Evolutionary conservation across 1,140 invertebrate species (phyloP).

Genomic region (Eulimnadia texana): DNA sequence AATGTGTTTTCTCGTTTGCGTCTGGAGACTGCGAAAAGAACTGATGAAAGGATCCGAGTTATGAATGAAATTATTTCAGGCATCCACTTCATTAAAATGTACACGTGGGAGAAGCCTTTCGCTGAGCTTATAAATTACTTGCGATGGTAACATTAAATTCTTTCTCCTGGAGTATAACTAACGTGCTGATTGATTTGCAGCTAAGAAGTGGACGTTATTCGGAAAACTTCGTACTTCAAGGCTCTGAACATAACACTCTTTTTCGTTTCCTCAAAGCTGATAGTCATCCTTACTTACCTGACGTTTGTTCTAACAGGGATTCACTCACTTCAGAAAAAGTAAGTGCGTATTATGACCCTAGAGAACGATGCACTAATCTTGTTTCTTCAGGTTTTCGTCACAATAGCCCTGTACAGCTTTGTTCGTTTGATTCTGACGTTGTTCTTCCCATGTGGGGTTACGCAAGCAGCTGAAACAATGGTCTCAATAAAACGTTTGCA

Average conservation of each 20-base stretch:
- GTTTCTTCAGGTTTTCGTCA: constrained; percentile 30
- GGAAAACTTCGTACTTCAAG: constrained; percentile 29
- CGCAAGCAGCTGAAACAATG: constrained; percentile 25
- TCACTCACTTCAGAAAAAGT: constrained; percentile 29
- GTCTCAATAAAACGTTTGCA: constrained; percentile 27
- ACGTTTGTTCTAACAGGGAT: constrained; percentile 28
- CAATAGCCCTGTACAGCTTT: constrained; percentile 32
- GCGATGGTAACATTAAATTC: constrained; percentile 32
- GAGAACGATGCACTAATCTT: too few species aligned
- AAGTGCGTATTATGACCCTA: constrained; percentile 17
- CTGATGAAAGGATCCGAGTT: constrained; percentile 64
- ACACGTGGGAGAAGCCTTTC: constrained; percentile 28
- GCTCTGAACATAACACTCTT: constrained; percentile 31
- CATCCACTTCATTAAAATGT: constrained; percentile 37
- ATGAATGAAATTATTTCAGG: constrained; percentile 72
- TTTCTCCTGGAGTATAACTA: constrained; percentile 22
- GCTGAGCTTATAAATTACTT: constrained; percentile 21
- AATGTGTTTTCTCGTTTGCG: constrained; percentile 47
- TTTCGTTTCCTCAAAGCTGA: constrained; percentile 30
- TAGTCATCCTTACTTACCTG: constrained; percentile 33
- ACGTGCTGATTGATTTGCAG: constrained; percentile 22
- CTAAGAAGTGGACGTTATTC: constrained; percentile 28
- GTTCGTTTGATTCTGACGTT: constrained; percentile 32
- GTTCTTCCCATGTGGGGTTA: constrained; percentile 33
- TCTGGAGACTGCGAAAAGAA: constrained; percentile 43